A percentile compares a stretch with the other conserved stretches of the same genome.
Conservation (phyloP, 2,113 vertebrate genomes). For the Pantherophis guttatus region DNA sequence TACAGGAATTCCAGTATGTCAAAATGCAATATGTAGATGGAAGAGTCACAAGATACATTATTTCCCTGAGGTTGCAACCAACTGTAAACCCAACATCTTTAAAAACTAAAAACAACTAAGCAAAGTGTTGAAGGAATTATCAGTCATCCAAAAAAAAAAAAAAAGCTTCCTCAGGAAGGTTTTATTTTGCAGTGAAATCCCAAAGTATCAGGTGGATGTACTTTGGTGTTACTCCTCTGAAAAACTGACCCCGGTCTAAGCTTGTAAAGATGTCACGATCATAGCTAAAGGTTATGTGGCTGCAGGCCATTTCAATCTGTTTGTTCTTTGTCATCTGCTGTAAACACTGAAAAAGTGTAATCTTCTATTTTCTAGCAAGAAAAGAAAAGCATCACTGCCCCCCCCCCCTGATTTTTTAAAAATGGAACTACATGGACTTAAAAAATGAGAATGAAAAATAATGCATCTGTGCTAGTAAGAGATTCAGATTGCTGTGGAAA, state of each 20-base stretch:
- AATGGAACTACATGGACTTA: neutral
- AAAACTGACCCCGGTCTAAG: neutral
- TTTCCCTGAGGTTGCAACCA: neutral
- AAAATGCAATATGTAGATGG: neutral
- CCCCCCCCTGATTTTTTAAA: neutral
- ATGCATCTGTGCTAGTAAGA: neutral
- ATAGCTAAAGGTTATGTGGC: neutral
- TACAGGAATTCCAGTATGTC: neutral
- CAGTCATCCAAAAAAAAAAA: neutral
- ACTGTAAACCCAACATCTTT: neutral
- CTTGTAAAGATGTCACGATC: neutral
- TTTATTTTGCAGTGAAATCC: conserved; percentile 17
- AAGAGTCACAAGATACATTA: neutral
- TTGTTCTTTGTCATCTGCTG: conserved; percentile 32
- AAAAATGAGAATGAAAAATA: conserved; percentile 2
- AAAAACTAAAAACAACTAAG: neutral
- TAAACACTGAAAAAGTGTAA: neutral
- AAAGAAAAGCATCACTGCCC: neutral
- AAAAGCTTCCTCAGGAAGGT: neutral
- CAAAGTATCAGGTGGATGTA: neutral
- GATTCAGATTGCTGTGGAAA: conserved; percentile 1
- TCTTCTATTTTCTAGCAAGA: neutral
- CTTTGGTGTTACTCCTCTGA: neutral
- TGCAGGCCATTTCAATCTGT: conserved; percentile 17
- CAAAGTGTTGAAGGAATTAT: neutral